phyloP scores from a whole-genome alignment of 2,888 invertebrate species.

The Monoplex corrugatus region DNA sequence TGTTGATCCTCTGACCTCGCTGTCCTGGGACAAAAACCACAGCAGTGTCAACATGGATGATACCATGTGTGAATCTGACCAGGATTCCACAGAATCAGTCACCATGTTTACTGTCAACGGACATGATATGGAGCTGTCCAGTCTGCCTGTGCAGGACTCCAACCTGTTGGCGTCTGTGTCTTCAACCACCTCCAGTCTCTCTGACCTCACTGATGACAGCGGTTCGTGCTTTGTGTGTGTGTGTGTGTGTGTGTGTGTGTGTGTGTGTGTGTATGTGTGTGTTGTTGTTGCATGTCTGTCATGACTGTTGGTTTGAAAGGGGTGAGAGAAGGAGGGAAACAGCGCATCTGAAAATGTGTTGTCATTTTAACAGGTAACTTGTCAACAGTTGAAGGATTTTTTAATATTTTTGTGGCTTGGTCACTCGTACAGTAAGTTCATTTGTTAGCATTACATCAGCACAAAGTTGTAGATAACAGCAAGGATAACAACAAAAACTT shows the following conservation, averaged over 20 bases:
- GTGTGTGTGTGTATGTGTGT: not conserved
- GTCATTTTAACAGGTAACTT: no score
- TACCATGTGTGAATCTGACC: not conserved
- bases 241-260: not conserved
- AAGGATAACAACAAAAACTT: no score
- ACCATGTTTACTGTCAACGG: conserved; percentile 28
- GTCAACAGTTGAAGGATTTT: no score
- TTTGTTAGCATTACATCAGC: no score
- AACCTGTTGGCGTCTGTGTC: conserved; percentile 34
- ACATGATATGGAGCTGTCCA: not conserved
- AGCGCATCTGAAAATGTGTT: no score
- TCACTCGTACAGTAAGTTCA: no score
- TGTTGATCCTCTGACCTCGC: conserved; percentile 41
- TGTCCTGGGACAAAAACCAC: not conserved
- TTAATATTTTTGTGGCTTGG: no score
- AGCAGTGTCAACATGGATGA: conserved; percentile 23
- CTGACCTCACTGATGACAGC: conserved; percentile 46
- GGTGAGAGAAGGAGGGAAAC: no score
- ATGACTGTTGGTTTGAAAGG: not conserved
- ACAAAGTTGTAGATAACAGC: no score
- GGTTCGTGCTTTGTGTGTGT: conserved; percentile 8
- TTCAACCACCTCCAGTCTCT: conserved; percentile 47
- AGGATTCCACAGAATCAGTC: conserved; percentile 9
- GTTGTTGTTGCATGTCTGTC: not conserved
- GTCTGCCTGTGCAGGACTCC: conserved; percentile 16